Conservation (phyloP, 2,113 vertebrate genomes). For the Halichoeres trimaculatus region DNA sequence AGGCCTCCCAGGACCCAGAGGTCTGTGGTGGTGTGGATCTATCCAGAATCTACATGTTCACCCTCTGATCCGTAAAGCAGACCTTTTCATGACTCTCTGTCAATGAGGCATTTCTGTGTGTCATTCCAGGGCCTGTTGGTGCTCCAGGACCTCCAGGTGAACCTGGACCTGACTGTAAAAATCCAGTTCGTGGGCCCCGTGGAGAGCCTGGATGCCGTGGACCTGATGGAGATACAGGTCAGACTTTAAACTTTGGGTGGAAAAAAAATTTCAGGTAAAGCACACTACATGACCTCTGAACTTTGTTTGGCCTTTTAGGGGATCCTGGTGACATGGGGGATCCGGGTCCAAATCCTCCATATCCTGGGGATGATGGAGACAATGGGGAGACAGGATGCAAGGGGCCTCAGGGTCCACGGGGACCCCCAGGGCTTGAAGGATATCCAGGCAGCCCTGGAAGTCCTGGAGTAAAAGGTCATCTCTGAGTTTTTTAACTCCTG, state of each 20-base stretch:
- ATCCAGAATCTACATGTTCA: not conserved
- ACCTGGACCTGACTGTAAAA: constrained; percentile 53
- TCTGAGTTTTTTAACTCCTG: not conserved
- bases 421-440: constrained; percentile 55
- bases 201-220: constrained; percentile 62
- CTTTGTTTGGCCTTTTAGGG: constrained; percentile 63
- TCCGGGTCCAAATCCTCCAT: constrained; percentile 57
- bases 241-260: not conserved
- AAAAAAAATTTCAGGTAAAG: not conserved
- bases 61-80: not conserved
- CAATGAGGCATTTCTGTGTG: not conserved
- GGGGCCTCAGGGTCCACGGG: constrained; percentile 53
- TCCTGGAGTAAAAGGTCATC: constrained; percentile 64
- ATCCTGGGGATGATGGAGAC: constrained; percentile 85
- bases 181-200: constrained; percentile 10
- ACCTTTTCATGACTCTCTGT: not conserved
- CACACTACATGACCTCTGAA: not conserved
- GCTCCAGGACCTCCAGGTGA: constrained; percentile 38
- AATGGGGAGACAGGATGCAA: constrained; percentile 62
- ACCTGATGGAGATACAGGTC: constrained; percentile 68
- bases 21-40: constrained; percentile 36
- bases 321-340: constrained; percentile 49
- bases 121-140: constrained; percentile 61
- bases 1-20: constrained; percentile 67
- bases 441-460: constrained; percentile 49